Conservation (phyloP, 2,113 vertebrate species). For the Serilophus lunatus region DNA sequence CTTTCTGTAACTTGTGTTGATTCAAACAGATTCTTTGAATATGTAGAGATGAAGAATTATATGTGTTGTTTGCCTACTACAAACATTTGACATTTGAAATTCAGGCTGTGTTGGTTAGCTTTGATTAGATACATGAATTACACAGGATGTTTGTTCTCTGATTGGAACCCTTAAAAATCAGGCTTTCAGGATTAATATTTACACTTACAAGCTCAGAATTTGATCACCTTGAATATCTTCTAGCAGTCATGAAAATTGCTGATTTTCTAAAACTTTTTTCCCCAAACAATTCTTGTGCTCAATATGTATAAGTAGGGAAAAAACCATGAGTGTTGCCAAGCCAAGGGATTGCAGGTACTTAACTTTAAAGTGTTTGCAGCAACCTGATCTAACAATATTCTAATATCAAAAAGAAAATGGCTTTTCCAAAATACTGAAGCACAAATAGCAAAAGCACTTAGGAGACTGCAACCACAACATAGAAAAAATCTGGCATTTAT, state of each 20-base stretch:
- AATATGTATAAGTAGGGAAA: neutral
- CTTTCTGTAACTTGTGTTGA: neutral
- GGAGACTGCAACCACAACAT: neutral
- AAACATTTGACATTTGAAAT: conserved; percentile 62
- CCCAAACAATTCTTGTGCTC: neutral
- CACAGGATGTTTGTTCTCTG: conserved; percentile 58
- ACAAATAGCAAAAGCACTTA: neutral
- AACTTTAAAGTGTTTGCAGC: neutral
- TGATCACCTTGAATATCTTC: conserved; percentile 10
- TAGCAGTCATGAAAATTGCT: neutral
- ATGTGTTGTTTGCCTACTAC: conserved; percentile 31
- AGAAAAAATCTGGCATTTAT: neutral
- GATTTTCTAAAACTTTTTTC: neutral
- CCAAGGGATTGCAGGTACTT: neutral
- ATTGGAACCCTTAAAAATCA: conserved; percentile 61
- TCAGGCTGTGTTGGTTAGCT: conserved; percentile 40
- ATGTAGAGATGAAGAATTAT: conserved; percentile 35
- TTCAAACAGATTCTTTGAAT: conserved; percentile 10
- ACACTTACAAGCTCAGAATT: conserved; percentile 42
- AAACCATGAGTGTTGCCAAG: neutral
- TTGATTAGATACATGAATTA: conserved; percentile 62
- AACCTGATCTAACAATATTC: neutral
- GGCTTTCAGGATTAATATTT: conserved; percentile 49
- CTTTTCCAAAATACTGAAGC: neutral
- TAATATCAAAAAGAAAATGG: neutral